Conservation (phyloP, 2,113 vertebrate genomes). For the Triplophysa rosa region DNA sequence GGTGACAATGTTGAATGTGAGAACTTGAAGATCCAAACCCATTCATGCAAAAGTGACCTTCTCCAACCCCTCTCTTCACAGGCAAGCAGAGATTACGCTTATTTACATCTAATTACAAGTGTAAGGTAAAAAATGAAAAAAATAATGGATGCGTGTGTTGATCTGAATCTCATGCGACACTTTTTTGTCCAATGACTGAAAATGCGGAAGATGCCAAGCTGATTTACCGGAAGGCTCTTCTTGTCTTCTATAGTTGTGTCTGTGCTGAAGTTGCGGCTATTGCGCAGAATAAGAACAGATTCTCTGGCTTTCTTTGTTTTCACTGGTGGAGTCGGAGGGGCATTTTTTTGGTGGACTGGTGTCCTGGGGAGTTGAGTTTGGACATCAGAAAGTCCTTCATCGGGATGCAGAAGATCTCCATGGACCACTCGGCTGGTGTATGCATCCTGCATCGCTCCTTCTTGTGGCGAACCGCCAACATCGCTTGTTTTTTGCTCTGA, state of each 20-base stretch:
- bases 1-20: neutral
- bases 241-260: constrained; percentile 69
- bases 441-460: constrained; percentile 46
- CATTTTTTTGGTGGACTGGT: constrained; percentile 65
- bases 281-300: constrained; percentile 76
- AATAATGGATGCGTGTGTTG: constrained; percentile 61
- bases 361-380: constrained; percentile 61
- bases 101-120: constrained; percentile 51
- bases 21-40: constrained; percentile 28
- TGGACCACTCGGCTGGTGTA: neutral
- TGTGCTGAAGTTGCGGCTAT: constrained; percentile 71
- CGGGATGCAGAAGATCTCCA: constrained; percentile 51
- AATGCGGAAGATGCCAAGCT: constrained; percentile 65
- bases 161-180: constrained; percentile 78
- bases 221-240: constrained; percentile 79
- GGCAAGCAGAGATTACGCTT: constrained; percentile 55
- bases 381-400: constrained; percentile 57
- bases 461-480: constrained; percentile 49
- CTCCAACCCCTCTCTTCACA: constrained; percentile 61
- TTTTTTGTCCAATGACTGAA: constrained; percentile 72
- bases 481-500: constrained; percentile 45
- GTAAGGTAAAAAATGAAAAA: constrained; percentile 60
- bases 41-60: constrained; percentile 24
- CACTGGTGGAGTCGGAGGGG: constrained; percentile 73
- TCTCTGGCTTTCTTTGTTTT: constrained; percentile 79